Conservation (phyloP, 2,888 invertebrate species). For the Agonopterix alstromeriana region DNA sequence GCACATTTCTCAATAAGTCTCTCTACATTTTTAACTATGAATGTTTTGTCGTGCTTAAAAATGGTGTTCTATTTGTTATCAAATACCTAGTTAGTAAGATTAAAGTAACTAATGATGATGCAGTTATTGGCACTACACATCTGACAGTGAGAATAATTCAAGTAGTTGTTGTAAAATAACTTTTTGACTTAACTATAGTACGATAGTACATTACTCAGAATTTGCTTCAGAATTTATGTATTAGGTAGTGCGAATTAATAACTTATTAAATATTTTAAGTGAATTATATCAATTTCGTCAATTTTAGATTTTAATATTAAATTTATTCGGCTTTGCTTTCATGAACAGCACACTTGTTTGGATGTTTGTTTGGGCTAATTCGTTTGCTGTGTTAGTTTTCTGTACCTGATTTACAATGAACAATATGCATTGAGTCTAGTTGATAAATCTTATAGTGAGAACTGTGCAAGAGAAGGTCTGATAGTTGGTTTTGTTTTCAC, state of each 20-base stretch:
- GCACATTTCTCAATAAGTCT: conserved; percentile 78
- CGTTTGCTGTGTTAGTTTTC: conserved; percentile 25
- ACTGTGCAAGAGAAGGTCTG: conserved; percentile 60
- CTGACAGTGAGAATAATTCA: conserved; percentile 33
- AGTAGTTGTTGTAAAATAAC: conserved; percentile 26
- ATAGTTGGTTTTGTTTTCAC: conserved; percentile 28
- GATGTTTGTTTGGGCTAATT: neutral
- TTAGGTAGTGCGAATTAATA: conserved; percentile 45
- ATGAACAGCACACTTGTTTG: conserved; percentile 13
- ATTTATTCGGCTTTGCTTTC: conserved; percentile 47
- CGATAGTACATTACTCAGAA: conserved; percentile 23
- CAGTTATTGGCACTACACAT: conserved; percentile 76
- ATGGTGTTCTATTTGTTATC: conserved; percentile 78
- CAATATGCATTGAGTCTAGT: conserved; percentile 18
- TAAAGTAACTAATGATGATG: conserved; percentile 66
- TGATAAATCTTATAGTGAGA: conserved; percentile 44
- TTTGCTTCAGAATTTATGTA: conserved; percentile 14
- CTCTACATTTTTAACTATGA: conserved; percentile 78
- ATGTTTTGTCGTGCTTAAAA: conserved; percentile 78
- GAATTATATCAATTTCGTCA: conserved; percentile 74
- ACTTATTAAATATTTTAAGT: conserved; percentile 58
- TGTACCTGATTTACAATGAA: conserved; percentile 23
- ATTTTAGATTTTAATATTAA: conserved; percentile 70
- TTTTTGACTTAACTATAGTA: conserved; percentile 28
- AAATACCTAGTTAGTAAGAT: conserved; percentile 75